Evolutionary conservation across 2,888 invertebrate species (phyloP), one percentile per base, ranked within the genome.

Genomic region (Temnothorax rugatulus): DNA sequence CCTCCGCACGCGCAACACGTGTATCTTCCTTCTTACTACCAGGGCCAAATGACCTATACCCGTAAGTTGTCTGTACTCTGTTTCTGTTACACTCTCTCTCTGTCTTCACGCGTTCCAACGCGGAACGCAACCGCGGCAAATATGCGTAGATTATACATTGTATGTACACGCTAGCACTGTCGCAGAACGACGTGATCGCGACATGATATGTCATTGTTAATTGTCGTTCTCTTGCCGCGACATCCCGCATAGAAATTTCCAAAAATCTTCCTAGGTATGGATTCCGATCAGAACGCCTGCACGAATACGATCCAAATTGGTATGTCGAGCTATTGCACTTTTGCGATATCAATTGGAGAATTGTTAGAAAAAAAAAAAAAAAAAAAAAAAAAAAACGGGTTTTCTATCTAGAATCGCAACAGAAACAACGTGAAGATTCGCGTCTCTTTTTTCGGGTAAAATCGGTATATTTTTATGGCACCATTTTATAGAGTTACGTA

Each of bases 1-100:
- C 97, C 97, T 93, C 96, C 96, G 94, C 96, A 97, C 95, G 97
- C 97, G 95, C 97, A 97, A 95, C 97, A 97, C 95, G 96, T 97
- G 96, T 97, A 97, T 96, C 97, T 97, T 95, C 97, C 97, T 94
- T 97, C 97, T 96, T 97, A 97, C 96, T 96, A 96, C 95, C 97
- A 97, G 96, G 97, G 97, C 95, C 97, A 97, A 95, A 96, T 96
- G 95, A 96, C 97, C 95, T 96, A 97, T 94, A 97, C 96, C 95
- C 96, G 97, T 97, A 97, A 97, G 97, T 97, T 95, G 92, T 94
- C 91, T 93, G 91, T 93, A 93, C 88, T 91, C 86, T 90, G 82
- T 90, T 84, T 90, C 87, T 89, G 85, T 90, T 83, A 87, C 86
- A 87, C 82, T 83, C 59, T 88, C 66, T 87, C 71, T 87, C 68